These are phyloP conservation scores for Rhynchonycteris naso DNA, from an alignment of 2,797 vertebrate species.

Conservation along the genomic window DNA sequence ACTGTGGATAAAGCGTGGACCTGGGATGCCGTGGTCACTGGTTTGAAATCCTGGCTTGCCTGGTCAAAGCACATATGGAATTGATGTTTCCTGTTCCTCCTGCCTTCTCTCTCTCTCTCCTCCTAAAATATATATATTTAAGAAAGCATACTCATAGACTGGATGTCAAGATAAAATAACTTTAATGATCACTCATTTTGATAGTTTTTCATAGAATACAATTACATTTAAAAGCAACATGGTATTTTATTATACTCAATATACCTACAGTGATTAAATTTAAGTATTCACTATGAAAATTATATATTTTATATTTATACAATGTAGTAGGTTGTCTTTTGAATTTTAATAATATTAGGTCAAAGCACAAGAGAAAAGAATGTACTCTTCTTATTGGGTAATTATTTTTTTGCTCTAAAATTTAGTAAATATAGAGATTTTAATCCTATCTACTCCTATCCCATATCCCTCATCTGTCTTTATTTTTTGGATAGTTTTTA, in stretches of 20 bases:
- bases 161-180: background rate
- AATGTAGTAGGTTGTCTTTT: background rate
- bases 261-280: background rate
- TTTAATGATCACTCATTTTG: background rate
- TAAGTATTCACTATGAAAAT: background rate
- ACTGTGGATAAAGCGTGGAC: too few relatives aligned
- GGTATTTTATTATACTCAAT: background rate
- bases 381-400: too few relatives aligned
- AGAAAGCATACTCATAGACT: background rate
- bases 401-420: background rate
- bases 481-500: background rate
- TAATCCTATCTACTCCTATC: background rate
- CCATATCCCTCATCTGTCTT: background rate
- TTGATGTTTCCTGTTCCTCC: too few relatives aligned
- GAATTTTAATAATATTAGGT: background rate
- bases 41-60: too few relatives aligned
- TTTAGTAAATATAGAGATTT: background rate
- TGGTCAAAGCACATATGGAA: too few relatives aligned
- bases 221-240: background rate
- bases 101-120: too few relatives aligned
- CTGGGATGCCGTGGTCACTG: too few relatives aligned
- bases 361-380: background rate
- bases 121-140: too few relatives aligned
- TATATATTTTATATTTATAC: background rate
- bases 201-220: background rate